phyloP scores from a whole-genome alignment of 2,888 invertebrate genomes.

The Aleiodes testaceus region DNA sequence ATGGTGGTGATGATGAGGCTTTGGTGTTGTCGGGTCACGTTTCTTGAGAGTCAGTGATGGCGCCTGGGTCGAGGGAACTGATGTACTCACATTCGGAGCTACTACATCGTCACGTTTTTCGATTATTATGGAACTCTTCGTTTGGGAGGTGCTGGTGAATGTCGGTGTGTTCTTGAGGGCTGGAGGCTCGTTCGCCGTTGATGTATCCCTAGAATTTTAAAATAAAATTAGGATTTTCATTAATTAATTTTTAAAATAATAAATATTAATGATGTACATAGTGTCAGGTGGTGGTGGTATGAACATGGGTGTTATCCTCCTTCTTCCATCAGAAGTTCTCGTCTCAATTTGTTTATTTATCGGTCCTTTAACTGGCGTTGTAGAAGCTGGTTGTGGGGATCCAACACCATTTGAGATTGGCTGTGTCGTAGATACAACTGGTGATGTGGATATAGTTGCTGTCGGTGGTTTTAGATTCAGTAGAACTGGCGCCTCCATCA shows the following conservation, averaged over 20 bases:
- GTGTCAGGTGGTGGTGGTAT: slow-evolving; percentile 84
- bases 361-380: slow-evolving; percentile 77
- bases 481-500: slow-evolving; percentile 82
- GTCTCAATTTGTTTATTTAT: slow-evolving; percentile 95
- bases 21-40: slow-evolving; percentile 61
- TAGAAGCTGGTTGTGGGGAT: slow-evolving; percentile 55
- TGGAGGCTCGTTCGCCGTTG: slow-evolving; percentile 71
- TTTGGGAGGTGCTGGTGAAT: slow-evolving; percentile 85
- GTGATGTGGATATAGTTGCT: slow-evolving; percentile 48
- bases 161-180: slow-evolving; percentile 68
- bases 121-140: slow-evolving; percentile 86
- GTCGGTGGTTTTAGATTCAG: slow-evolving; percentile 67
- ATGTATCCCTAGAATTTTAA: slow-evolving; percentile 5
- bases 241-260: neutral
- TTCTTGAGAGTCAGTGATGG: slow-evolving; percentile 64
- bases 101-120: slow-evolving; percentile 82
- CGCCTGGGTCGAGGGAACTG: slow-evolving; percentile 54
- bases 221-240: neutral
- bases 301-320: slow-evolving; percentile 97
- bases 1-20: slow-evolving; percentile 54
- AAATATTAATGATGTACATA: slow-evolving; percentile 68
- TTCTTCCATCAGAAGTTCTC: slow-evolving; percentile 92
- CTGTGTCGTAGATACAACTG: slow-evolving; percentile 44
- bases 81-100: slow-evolving; percentile 74
- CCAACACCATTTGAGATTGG: slow-evolving; percentile 49